Percentiles rank a stretch among this genome's conserved stretches.
Conservation (phyloP, 2,888 invertebrate genomes). For the Drosophila neotestacea region DNA sequence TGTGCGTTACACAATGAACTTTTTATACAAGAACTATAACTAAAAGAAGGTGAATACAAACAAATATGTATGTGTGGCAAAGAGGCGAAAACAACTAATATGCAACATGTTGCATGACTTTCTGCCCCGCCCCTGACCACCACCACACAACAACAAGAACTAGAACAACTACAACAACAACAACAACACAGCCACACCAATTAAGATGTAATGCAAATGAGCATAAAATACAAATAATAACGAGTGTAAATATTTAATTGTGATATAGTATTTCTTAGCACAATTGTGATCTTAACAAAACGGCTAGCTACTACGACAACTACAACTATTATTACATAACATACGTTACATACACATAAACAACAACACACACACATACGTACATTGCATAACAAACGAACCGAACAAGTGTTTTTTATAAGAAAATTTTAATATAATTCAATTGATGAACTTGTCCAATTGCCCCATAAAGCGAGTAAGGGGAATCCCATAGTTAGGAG, state of each 20-base stretch:
- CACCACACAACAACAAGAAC: slow-evolving; percentile 23
- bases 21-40: slow-evolving; percentile 40
- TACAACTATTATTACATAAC: slow-evolving; percentile 60
- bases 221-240: slow-evolving; percentile 65
- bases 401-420: slow-evolving; percentile 59
- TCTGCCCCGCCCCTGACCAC: slow-evolving; percentile 42
- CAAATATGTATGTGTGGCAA: slow-evolving; percentile 26
- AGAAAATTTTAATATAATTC: slow-evolving; percentile 52
- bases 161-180: neutral
- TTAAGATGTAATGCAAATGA: slow-evolving; percentile 56
- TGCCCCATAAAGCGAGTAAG: neutral
- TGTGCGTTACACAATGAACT: slow-evolving; percentile 28
- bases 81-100: slow-evolving; percentile 43
- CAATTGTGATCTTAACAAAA: slow-evolving; percentile 78
- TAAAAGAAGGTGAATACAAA: neutral
- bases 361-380: slow-evolving; percentile 16
- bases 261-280: slow-evolving; percentile 81
- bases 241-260: slow-evolving; percentile 77
- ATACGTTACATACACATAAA: slow-evolving; percentile 37
- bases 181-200: slow-evolving; percentile 39
- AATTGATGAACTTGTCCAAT: slow-evolving; percentile 31
- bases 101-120: slow-evolving; percentile 51
- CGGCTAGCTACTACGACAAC: slow-evolving; percentile 73
- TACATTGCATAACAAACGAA: slow-evolving; percentile 23
- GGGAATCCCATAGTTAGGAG: slow-evolving; percentile 33